Evolutionary conservation across 1,140 invertebrate species (phyloP).

Genomic region (Heliothis subflexa): DNA sequence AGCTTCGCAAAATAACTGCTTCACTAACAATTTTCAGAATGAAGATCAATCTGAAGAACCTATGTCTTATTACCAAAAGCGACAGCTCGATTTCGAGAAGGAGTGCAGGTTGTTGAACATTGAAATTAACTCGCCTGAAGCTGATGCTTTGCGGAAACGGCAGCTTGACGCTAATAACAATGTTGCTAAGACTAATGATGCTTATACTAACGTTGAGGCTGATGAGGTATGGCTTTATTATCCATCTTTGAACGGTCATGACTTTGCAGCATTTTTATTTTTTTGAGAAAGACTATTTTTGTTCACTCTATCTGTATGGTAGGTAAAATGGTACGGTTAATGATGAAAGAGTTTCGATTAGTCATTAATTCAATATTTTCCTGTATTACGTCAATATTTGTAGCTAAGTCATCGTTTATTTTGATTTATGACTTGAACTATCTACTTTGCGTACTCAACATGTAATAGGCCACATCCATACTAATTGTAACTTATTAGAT

Average conservation of each 20-base stretch:
- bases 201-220: slow-evolving; percentile 73
- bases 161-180: slow-evolving; percentile 71
- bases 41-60: slow-evolving; percentile 77
- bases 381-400: too few species aligned
- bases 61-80: slow-evolving; percentile 77
- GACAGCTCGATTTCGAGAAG: slow-evolving; percentile 77
- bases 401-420: too few species aligned
- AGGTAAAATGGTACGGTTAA: too few species aligned
- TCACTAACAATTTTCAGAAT: slow-evolving; percentile 76
- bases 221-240: slow-evolving; percentile 71
- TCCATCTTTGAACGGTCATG: neutral
- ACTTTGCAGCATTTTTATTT: too few species aligned
- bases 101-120: slow-evolving; percentile 80
- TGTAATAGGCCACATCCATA: too few species aligned
- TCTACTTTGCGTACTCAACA: too few species aligned
- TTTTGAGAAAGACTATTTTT: too few species aligned
- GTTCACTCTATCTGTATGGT: too few species aligned
- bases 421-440: too few species aligned
- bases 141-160: slow-evolving; percentile 67
- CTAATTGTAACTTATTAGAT: too few species aligned
- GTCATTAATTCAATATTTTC: too few species aligned
- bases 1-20: slow-evolving; percentile 45
- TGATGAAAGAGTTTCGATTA: too few species aligned
- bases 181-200: slow-evolving; percentile 62
- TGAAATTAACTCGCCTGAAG: slow-evolving; percentile 76